Evolutionary conservation across 1,140 invertebrate genomes (phyloP), one percentile per base, ranked within the genome.

Genomic region (Macrotrachela quadricornifera): DNA sequence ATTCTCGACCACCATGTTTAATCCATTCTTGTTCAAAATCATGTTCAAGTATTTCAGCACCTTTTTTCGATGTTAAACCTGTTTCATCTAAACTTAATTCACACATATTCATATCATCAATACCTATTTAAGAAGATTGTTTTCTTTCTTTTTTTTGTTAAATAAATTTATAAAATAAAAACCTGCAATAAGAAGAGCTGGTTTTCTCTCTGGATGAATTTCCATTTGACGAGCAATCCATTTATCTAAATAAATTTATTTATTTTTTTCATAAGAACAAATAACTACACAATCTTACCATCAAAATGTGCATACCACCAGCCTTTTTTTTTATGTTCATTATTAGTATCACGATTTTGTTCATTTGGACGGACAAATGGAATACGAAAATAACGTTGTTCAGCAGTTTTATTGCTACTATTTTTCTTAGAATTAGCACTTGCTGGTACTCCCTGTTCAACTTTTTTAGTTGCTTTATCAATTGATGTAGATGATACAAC

Each of bases 271-370:
- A 8, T 4, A 30, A 30, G 3, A 30, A 30, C 8, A 30, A 30
- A 30, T 30, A 30, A 30, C 2, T 30, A 30, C 21, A 4, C 21
- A 30, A 30, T 4, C 21, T 30, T 30, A 1, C 90, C 90, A 74
- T 95, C 85, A 72, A 96, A 96, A 72, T 96, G 90, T 43, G 87
- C 86, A 69, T 85, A 95, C 88, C 88, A 95, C 78, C 83, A 83
- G 46, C 84, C 87, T 59, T 79, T 77, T 50, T 54, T 64, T 63
- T n/a, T n/a, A n/a, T 49, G 18, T 64, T 61, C 37, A 56, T 47
- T 17, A 53, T 56, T 46, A 4, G 59, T 62, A 43, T 63, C 57
- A 61, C 64, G 8, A 52, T 75, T 65, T 60, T 75, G 69, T 56
- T 70, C 69, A 51, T 67, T 62, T 39, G 70, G 79, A 17, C 83